Conservation (phyloP, 2,797 vertebrate genomes). For the Mormyrops boulengeri region DNA sequence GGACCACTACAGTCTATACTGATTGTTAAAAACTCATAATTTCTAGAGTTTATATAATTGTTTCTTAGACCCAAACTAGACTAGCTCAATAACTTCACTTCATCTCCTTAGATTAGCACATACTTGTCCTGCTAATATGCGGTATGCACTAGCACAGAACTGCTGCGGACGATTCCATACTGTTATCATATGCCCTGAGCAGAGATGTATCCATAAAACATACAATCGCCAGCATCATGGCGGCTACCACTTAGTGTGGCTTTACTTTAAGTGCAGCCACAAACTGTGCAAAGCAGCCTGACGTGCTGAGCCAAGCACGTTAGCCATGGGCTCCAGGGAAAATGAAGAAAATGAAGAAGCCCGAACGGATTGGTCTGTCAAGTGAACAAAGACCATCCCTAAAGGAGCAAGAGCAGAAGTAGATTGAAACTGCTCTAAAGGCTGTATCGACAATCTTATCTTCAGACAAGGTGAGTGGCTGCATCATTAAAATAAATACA, state of each 20-base stretch:
- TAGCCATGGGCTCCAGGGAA: background rate
- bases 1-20: background rate
- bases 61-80: background rate
- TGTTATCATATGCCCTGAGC: background rate
- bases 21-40: background rate
- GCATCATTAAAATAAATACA: constrained; percentile 17
- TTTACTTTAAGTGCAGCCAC: background rate
- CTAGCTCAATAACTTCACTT: background rate
- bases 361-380: constrained; percentile 13
- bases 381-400: constrained; percentile 14
- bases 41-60: background rate
- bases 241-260: background rate
- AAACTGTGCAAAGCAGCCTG: constrained; percentile 5
- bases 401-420: constrained; percentile 5
- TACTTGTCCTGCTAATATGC: background rate
- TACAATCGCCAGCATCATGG: background rate
- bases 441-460: background rate
- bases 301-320: background rate
- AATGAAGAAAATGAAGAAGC: constrained; percentile 14
- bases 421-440: constrained; percentile 12
- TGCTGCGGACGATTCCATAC: background rate
- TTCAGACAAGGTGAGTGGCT: background rate
- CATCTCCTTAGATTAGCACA: background rate
- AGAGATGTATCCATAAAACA: background rate
- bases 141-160: background rate